A percentile compares a stretch with the other conserved stretches of the same genome.
Evolutionary conservation across 2,113 vertebrate species (phyloP).

Genomic region (Clinocottus analis): DNA sequence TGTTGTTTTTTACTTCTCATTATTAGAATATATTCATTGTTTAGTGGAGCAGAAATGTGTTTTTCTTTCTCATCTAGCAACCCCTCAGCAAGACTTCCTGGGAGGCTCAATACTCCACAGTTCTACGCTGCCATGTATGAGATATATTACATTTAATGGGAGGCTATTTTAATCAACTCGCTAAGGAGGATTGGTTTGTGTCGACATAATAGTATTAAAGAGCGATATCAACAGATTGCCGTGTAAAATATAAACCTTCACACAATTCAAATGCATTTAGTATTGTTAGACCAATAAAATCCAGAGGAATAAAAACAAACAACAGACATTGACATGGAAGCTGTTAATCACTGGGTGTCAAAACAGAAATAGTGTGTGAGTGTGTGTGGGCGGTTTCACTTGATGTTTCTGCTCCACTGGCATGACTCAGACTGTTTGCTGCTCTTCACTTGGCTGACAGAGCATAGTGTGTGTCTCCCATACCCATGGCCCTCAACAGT

Average conservation of each 20-base stretch:
- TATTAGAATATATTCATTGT: no score
- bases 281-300: background rate
- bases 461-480: conserved; percentile 40
- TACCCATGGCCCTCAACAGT: conserved; percentile 32
- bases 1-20: no score
- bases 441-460: conserved; percentile 64
- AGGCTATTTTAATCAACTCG: background rate
- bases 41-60: background rate
- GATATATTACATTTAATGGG: background rate
- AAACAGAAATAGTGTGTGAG: conserved; percentile 41
- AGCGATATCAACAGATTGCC: background rate
- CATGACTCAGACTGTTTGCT: conserved; percentile 64
- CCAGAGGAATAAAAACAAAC: background rate
- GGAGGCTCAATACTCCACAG: background rate
- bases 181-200: background rate
- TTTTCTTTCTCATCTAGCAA: background rate
- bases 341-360: conserved; percentile 45
- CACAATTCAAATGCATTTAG: background rate
- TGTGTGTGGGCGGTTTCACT: conserved; percentile 36
- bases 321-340: conserved; percentile 16
- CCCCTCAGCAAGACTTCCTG: background rate
- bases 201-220: background rate
- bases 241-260: background rate
- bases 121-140: background rate
- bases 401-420: conserved; percentile 54